Percentiles rank a stretch among this genome's conserved stretches.
Evolutionary conservation across 2,113 vertebrate species (phyloP).

Genomic region (Tretioscincus oriximinensis): DNA sequence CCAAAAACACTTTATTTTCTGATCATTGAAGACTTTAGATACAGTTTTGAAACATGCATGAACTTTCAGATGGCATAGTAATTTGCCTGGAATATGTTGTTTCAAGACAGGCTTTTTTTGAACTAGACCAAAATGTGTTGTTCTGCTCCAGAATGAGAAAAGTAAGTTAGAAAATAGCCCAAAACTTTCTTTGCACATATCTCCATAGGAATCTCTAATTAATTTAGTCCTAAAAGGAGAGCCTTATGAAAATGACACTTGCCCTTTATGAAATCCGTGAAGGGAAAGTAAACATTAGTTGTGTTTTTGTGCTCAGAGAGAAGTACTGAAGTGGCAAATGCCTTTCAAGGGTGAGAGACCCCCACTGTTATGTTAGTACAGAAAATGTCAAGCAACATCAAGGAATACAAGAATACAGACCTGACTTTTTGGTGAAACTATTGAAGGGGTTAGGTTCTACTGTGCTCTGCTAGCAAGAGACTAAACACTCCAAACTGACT

Average conservation of each 20-base stretch:
- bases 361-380: constrained; percentile 8
- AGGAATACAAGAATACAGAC: constrained; percentile 20
- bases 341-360: not conserved
- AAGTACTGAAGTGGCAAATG: not conserved
- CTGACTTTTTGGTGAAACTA: not conserved
- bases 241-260: not conserved
- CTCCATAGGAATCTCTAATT: not conserved
- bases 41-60: too few relatives aligned
- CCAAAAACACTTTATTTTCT: too few relatives aligned
- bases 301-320: constrained; percentile 4
- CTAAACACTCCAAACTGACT: not conserved
- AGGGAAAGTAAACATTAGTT: not conserved
- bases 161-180: too few relatives aligned
- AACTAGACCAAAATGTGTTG: too few relatives aligned
- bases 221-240: not conserved
- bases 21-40: too few relatives aligned
- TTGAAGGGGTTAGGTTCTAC: not conserved
- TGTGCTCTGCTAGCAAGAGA: constrained; percentile 15
- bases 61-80: too few relatives aligned
- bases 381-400: not conserved
- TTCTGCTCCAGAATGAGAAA: too few relatives aligned
- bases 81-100: too few relatives aligned
- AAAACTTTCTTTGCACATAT: not conserved
- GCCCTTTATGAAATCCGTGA: not conserved
- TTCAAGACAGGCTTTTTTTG: too few relatives aligned